Evolutionary conservation across 2,113 vertebrate species (phyloP).

Genomic region (Zapus hudsonius): DNA sequence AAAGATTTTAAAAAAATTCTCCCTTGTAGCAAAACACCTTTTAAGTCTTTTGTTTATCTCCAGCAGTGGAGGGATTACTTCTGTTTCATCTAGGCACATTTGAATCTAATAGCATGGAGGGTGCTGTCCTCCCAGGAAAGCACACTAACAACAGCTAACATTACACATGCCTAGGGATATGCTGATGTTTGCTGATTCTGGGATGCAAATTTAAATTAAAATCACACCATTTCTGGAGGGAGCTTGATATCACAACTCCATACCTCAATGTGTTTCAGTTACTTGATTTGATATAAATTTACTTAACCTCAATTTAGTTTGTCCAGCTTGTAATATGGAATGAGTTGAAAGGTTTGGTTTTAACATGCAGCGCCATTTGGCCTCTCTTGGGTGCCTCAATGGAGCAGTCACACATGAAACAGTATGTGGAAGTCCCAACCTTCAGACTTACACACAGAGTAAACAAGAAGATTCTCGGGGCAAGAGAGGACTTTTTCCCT

Average conservation of each 20-base stretch:
- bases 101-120: background rate
- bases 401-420: fast-evolving
- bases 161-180: background rate
- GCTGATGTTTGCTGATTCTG: background rate
- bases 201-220: background rate
- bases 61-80: background rate
- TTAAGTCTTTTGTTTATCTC: background rate
- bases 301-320: background rate
- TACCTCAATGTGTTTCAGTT: background rate
- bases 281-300: background rate
- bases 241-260: background rate
- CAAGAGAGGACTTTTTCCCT: background rate
- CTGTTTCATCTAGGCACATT: background rate
- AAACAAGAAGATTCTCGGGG: too few relatives aligned
- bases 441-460: background rate
- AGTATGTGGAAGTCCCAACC: background rate
- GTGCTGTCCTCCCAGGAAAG: background rate
- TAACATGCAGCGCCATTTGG: fast-evolving
- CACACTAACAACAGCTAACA: fast-evolving
- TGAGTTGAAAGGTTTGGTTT: background rate
- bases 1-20: background rate
- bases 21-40: background rate
- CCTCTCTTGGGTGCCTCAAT: background rate
- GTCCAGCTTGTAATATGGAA: background rate
- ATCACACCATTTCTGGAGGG: background rate